These are phyloP conservation scores for Pseudopipra pipra DNA, from an alignment of 2,113 vertebrate genomes.

Conservation along the genomic window DNA sequence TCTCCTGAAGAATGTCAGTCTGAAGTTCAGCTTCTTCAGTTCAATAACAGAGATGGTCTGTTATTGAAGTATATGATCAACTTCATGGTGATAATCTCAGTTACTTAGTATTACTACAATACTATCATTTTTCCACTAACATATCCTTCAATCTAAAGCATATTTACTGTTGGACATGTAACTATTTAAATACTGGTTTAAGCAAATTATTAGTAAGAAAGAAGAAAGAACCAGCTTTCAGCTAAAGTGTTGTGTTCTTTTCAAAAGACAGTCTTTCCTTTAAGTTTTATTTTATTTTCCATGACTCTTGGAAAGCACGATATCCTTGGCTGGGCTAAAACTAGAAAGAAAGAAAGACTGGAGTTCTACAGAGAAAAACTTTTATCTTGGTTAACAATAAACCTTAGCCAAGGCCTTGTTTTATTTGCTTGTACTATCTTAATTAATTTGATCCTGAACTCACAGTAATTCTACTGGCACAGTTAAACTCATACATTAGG, in stretches of 20 bases:
- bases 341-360: neutral
- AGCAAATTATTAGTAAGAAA: neutral
- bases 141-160: neutral
- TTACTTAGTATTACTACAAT: neutral
- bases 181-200: neutral
- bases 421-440: neutral
- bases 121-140: neutral
- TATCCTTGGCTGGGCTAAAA: neutral
- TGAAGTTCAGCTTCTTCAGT: neutral
- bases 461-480: neutral
- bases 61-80: neutral
- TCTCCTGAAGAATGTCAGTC: neutral
- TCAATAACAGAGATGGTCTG: neutral
- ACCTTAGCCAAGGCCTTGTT: fast-evolving
- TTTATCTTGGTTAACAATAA: neutral
- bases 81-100: neutral
- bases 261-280: neutral
- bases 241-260: neutral
- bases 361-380: neutral
- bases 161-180: neutral
- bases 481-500: neutral
- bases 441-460: neutral
- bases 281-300: neutral
- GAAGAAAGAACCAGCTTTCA: neutral
- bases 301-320: neutral